Base-by-base conservation (phyloP, 2,888 invertebrate genomes). In the Itoplectis maculator region DNA sequence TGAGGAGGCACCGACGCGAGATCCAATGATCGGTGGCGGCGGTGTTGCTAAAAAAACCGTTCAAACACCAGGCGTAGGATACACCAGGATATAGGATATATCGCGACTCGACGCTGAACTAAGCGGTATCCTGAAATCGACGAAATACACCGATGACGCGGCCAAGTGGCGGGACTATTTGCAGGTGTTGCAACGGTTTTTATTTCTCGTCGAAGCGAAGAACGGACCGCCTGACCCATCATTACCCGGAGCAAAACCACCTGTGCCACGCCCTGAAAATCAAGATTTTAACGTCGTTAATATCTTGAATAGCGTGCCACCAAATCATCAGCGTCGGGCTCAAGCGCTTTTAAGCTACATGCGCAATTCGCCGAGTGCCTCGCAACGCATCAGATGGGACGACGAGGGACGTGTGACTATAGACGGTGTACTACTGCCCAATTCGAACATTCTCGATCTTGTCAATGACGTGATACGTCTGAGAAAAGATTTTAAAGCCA, bases 161-260 rank as follows among this genome's bases (percentile, higher is more conserved):
- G 75, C 80, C 8, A 84, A 77, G 35, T 84, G 82, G 82, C 76
- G 51, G 9, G 42, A 63, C 2, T 84, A 80, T 75, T 18, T 68
- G 0, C 69, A 76, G 29, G 29, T 63, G 8, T 20, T 80, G 35
- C 70, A 74, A 7, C 77, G 80, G 0, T 84, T 61, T 59, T 56
- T 77, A 13, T 65, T 63, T 35, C 42, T 49, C 51, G 47, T 47
- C 6, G 72, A 72, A 0, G 3, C 51, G 2, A 40, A 15, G 15
- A n/a, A 47, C 8, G 42, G 18, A 1, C 13, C 49, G 15, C 15
- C 20, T 6, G 23, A 13, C 40, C 20, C 5, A n/a, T 4, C 29
- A n/a, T 15, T 47, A 37, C 42, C n/a, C 7, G 7, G 42, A 65
- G 37, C n/a, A 9, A 37, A n/a, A 29, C 3, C 29, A 29, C 2